Evolutionary conservation across 2,888 invertebrate genomes (phyloP).

Genomic region (Oasisia sp.): DNA sequence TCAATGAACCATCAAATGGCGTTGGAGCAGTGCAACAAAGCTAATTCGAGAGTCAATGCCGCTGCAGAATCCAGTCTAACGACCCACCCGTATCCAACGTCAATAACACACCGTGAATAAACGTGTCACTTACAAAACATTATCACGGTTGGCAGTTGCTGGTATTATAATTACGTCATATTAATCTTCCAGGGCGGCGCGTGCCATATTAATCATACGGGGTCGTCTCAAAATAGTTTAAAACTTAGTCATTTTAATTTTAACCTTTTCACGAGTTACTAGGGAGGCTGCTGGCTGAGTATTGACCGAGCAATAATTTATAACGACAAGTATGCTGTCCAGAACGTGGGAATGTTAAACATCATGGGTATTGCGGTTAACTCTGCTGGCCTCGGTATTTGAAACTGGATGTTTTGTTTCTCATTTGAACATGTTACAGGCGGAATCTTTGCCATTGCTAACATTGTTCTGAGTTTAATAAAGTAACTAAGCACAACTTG

Average conservation of each 20-base stretch:
- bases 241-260: neutral
- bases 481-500: too few species aligned
- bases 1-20: neutral
- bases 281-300: neutral
- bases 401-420: too few species aligned
- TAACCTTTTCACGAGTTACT: too few species aligned
- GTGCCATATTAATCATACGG: neutral
- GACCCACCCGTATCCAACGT: neutral
- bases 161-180: neutral
- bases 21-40: neutral
- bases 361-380: too few species aligned
- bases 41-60: neutral
- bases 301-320: too few species aligned
- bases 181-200: neutral
- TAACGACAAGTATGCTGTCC: too few species aligned
- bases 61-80: neutral
- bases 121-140: neutral
- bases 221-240: neutral
- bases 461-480: too few species aligned
- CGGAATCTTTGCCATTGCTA: too few species aligned
- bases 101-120: neutral
- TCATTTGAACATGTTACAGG: too few species aligned
- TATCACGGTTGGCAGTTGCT: neutral
- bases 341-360: too few species aligned
- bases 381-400: too few species aligned